Conservation (phyloP, 1,140 invertebrate species). For the Vanessa tameamea region DNA sequence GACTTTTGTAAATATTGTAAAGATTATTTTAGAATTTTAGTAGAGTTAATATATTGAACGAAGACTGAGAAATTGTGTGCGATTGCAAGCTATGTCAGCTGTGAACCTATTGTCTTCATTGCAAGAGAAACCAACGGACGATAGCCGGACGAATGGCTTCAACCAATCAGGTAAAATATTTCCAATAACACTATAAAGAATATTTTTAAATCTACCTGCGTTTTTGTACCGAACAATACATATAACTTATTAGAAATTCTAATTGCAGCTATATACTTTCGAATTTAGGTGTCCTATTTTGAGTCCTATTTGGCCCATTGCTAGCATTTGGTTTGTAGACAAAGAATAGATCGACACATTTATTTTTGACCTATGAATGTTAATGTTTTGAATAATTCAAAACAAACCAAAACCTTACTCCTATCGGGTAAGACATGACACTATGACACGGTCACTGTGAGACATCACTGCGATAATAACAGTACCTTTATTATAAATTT, state of each 20-base stretch:
- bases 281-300: constrained; percentile 31
- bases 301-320: constrained; percentile 15
- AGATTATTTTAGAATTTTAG: constrained; percentile 77
- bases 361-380: not conserved
- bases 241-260: constrained; percentile 21
- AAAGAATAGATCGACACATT: constrained; percentile 8
- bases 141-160: constrained; percentile 53
- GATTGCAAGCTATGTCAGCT: constrained; percentile 79
- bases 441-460: too few relatives aligned
- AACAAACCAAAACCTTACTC: constrained; percentile 13
- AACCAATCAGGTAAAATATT: constrained; percentile 50
- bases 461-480: too few relatives aligned
- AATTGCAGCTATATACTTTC: constrained; percentile 27
- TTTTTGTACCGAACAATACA: constrained; percentile 17
- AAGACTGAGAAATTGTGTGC: constrained; percentile 77
- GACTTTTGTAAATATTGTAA: constrained; percentile 79
- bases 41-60: constrained; percentile 77
- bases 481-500: too few relatives aligned
- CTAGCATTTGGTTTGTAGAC: not conserved
- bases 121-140: constrained; percentile 74
- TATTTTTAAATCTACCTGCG: constrained; percentile 26
- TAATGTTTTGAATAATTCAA: constrained; percentile 25
- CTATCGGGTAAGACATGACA: not conserved
- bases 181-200: not conserved
- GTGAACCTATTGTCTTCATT: constrained; percentile 75